Evolutionary conservation across 2,888 invertebrate genomes (phyloP).

Genomic region (Furcula furcula): DNA sequence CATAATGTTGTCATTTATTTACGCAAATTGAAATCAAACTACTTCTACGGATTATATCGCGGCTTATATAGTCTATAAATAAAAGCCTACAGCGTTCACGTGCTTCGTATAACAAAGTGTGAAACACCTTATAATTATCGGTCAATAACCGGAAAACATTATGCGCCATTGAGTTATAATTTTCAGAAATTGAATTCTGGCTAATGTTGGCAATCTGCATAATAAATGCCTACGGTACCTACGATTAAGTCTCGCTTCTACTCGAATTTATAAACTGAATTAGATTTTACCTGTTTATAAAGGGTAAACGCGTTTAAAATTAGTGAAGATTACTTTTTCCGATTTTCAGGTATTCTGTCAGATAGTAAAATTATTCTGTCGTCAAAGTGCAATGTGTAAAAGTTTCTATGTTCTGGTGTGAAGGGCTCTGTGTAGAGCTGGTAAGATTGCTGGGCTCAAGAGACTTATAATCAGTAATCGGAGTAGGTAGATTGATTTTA

Average conservation of each 20-base stretch:
- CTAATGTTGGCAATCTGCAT: conserved; percentile 62
- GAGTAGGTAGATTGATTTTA: too few relatives aligned
- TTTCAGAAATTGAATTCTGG: conserved; percentile 67
- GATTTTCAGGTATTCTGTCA: too few relatives aligned
- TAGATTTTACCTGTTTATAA: conserved; percentile 25
- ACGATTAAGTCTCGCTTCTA: conserved; percentile 35
- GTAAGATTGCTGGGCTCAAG: too few relatives aligned
- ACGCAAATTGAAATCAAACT: too few relatives aligned
- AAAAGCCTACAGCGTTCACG: conserved; percentile 27
- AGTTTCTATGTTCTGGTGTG: too few relatives aligned
- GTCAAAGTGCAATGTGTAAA: too few relatives aligned
- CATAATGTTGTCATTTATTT: too few relatives aligned
- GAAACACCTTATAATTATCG: conserved; percentile 44
- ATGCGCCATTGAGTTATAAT: conserved; percentile 52
- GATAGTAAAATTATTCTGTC: too few relatives aligned
- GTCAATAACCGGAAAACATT: conserved; percentile 42
- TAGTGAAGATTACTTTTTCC: too few relatives aligned
- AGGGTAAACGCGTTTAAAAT: conserved; percentile 5
- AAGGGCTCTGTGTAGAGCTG: too few relatives aligned
- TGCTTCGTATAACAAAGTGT: conserved; percentile 40
- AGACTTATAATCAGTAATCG: too few relatives aligned
- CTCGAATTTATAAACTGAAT: conserved; percentile 21
- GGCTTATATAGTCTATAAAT: conserved; percentile 17
- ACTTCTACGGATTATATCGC: too few relatives aligned
- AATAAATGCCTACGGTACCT: conserved; percentile 33